Evolutionary conservation across 2,797 vertebrate species (phyloP), one percentile per base, ranked within the genome.

Genomic region (Platyrinchus mystaceus): DNA sequence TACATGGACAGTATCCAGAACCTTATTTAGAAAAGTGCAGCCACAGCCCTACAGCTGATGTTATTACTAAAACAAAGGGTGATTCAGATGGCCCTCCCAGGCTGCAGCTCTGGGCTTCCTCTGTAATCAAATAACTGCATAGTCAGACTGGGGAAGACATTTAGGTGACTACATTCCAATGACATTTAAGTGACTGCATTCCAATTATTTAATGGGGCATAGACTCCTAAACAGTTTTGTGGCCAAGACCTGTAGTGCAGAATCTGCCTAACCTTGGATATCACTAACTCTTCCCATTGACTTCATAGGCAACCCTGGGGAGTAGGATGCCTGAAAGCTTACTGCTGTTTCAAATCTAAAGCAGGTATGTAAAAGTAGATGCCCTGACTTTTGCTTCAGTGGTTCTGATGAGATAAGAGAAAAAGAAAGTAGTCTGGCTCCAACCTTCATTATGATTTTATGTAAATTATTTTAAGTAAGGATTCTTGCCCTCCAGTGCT

Each of bases 381-480:
- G 89, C 36, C 52, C 76, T 87, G 85, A 78, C 93, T 96, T 96
- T 75, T 85, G 89, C 93, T 95, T 94, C 95, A 88, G 82, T 94
- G 92, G 67, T 89, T 89, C 79, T 91, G 92, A 96, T 95, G 94
- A 96, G 94, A 96, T 94, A 95, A 91, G 73, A 92, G 81, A 93
- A 91, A 92, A 95, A 85, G 36, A 83, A 92, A 93, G 92, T 93
- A 93, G 89, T 92, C 84, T 96, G 91, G 73, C 79, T 92, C 87
- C 92, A 94, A 75, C 17, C 70, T 81, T 89, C 94, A 97, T 96
- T 97, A 96, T 73, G 58, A 79, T 92, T 97, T 96, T 73, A 95
- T 94, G 62, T 86, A 95, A 80, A 94, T 94, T 73, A 81, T 49
- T 78, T 88, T 84, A 91, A 89, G 79, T 52, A 59, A 63, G 41